A percentile compares a stretch with the other conserved stretches of the same genome.
These are phyloP conservation scores for Julus scanicus DNA, from an alignment of 2,888 invertebrate species.

Conservation along the genomic window DNA sequence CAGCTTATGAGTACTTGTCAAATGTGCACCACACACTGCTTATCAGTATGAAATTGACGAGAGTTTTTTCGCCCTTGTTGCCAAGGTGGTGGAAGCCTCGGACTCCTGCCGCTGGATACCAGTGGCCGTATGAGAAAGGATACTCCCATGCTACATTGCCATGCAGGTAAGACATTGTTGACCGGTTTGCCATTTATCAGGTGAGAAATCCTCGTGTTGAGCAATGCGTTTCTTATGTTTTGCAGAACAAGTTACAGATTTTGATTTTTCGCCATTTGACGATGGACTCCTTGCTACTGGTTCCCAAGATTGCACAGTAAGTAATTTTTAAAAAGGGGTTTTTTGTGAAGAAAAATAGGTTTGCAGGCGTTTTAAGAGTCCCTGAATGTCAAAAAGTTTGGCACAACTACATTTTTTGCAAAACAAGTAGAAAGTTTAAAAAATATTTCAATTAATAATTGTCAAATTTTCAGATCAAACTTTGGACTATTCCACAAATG, in stretches of 20 bases:
- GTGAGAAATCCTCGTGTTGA: not conserved
- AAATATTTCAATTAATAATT: not conserved
- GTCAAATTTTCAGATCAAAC: conserved; percentile 75
- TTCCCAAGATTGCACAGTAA: conserved; percentile 68
- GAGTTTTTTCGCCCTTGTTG: conserved; percentile 52
- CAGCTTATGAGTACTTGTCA: not conserved
- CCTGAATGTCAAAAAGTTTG: no score
- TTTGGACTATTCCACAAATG: conserved; percentile 88
- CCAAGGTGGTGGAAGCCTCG: conserved; percentile 82
- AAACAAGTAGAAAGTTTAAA: no score
- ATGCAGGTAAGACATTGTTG: conserved; percentile 63
- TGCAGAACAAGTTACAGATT: conserved; percentile 91
- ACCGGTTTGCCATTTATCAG: not conserved
- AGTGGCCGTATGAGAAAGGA: conserved; percentile 88
- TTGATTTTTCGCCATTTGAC: conserved; percentile 96
- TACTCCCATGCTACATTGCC: conserved; percentile 65
- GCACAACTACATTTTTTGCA: no score
- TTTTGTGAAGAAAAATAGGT: no score
- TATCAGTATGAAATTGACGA: no score
- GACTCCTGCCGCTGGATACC: conserved; percentile 86
- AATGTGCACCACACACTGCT: no score
- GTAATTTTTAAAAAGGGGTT: conserved; percentile 54
- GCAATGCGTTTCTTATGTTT: conserved; percentile 76
- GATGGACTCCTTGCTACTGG: conserved; percentile 91
- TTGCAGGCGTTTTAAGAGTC: no score